These are phyloP conservation scores for Atherinomorus stipes DNA, from an alignment of 2,113 vertebrate species.

Conservation along the genomic window DNA sequence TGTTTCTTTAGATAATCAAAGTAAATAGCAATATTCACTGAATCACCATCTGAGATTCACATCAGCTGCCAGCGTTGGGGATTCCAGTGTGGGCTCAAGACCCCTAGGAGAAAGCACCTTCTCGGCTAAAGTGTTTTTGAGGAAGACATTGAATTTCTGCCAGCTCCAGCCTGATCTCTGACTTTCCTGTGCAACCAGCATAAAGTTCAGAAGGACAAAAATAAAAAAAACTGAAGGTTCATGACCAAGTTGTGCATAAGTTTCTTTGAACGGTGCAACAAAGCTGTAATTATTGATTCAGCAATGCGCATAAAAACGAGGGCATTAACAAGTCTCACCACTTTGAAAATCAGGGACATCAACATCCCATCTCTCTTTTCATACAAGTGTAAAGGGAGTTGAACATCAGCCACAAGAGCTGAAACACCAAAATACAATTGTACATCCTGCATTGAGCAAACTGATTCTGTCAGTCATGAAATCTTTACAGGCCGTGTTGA, in stretches of 20 bases:
- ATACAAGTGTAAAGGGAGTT: constrained; percentile 43
- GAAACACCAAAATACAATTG: constrained; percentile 44
- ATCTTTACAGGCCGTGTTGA: background rate
- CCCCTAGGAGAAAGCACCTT: constrained; percentile 26
- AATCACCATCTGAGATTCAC: constrained; percentile 41
- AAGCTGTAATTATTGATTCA: constrained; percentile 52
- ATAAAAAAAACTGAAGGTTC: constrained; percentile 55
- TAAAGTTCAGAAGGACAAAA: constrained; percentile 43
- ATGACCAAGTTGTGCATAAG: constrained; percentile 52
- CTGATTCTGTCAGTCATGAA: constrained; percentile 49
- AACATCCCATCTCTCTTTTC: constrained; percentile 36
- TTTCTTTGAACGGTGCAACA: constrained; percentile 52
- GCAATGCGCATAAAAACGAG: constrained; percentile 52
- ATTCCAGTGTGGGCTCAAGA: constrained; percentile 48
- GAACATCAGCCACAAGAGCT: constrained; percentile 54
- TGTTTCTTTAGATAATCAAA: constrained; percentile 35
- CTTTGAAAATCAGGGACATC: constrained; percentile 60
- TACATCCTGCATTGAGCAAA: constrained; percentile 47
- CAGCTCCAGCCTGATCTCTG: constrained; percentile 60
- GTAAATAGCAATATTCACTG: constrained; percentile 44
- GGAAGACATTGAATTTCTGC: constrained; percentile 65
- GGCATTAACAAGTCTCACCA: constrained; percentile 49
- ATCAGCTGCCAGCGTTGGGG: constrained; percentile 36
- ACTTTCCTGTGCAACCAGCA: constrained; percentile 43
- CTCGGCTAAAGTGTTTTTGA: constrained; percentile 65